Conservation (phyloP, 2,888 invertebrate genomes). For the Thumatha senex region DNA sequence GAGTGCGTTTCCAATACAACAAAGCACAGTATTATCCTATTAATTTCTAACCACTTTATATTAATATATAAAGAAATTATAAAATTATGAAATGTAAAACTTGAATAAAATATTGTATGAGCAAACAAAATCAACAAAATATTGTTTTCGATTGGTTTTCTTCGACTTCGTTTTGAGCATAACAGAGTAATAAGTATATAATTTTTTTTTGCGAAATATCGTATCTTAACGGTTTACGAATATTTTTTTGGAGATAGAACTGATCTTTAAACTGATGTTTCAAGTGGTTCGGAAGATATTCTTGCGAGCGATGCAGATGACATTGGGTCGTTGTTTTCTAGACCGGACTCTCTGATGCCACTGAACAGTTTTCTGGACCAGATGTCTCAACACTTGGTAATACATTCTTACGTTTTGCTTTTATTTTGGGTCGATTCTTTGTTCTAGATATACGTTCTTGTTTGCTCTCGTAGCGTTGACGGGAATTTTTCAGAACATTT, state of each 20-base stretch:
- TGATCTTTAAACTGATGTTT: background rate
- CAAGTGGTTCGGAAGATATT: background rate
- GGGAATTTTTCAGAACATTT: constrained; percentile 13
- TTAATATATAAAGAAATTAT: no score
- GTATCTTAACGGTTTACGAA: no score
- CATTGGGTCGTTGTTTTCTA: background rate
- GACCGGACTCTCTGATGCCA: background rate
- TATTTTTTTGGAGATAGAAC: background rate
- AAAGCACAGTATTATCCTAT: no score
- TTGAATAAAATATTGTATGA: no score
- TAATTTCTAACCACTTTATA: no score
- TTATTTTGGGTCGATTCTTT: constrained; percentile 10
- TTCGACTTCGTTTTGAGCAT: background rate
- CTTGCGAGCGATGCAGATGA: background rate
- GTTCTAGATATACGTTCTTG: constrained; percentile 8
- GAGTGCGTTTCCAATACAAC: no score
- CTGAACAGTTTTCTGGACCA: background rate
- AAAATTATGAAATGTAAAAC: no score
- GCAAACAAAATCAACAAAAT: background rate
- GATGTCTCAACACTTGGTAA: background rate
- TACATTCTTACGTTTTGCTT: background rate
- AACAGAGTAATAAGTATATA: background rate
- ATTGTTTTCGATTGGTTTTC: background rate
- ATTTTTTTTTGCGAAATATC: background rate
- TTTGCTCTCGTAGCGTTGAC: constrained; percentile 14